Evolutionary conservation across 1,140 invertebrate species (phyloP).

Genomic region (Sarcophaga peregrina): DNA sequence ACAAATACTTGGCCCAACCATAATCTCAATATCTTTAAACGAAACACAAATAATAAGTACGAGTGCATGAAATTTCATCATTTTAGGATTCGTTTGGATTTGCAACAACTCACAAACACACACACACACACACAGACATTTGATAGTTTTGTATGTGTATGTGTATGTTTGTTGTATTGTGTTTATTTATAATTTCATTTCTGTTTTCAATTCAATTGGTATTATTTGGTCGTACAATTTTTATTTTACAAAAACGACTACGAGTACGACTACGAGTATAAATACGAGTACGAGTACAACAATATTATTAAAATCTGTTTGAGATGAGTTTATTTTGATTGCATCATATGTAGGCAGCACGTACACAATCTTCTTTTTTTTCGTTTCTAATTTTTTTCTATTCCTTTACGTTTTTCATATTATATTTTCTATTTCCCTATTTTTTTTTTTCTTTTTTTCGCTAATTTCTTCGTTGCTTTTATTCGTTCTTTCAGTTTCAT

Average conservation of each 20-base stretch:
- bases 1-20: too few relatives aligned
- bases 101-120: too few relatives aligned
- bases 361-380: constrained; percentile 25
- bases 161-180: not conserved
- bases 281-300: too few relatives aligned
- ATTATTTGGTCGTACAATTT: not conserved
- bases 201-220: not conserved
- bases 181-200: constrained; percentile 25
- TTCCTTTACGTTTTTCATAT: not conserved
- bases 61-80: too few relatives aligned
- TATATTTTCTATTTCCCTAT: not conserved
- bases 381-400: constrained; percentile 20
- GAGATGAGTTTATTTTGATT: constrained; percentile 3
- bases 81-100: too few relatives aligned
- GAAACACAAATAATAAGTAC: too few relatives aligned
- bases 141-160: not conserved
- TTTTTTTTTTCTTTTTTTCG: not conserved
- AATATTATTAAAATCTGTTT: not conserved
- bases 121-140: too few relatives aligned
- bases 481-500: too few relatives aligned
- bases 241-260: not conserved
- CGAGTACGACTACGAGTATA: too few relatives aligned
- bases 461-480: too few relatives aligned
- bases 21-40: too few relatives aligned
- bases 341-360: constrained; percentile 36